These are phyloP conservation scores for Tiaroga cobitis DNA, from an alignment of 2,797 vertebrate species.

Conservation along the genomic window DNA sequence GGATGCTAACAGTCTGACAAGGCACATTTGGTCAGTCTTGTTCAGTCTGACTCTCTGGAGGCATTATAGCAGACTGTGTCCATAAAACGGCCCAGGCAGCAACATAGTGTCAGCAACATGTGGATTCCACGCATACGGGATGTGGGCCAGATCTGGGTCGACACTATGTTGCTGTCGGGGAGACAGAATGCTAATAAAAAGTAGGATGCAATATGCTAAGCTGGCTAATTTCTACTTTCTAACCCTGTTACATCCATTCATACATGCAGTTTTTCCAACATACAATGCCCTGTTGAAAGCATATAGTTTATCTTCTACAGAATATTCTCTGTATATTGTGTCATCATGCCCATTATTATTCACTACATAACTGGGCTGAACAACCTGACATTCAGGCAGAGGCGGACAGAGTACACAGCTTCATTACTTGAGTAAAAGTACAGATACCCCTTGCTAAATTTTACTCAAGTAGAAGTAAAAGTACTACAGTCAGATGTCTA, in stretches of 20 bases:
- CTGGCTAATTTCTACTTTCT: neutral
- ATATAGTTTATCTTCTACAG: neutral
- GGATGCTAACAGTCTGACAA: neutral
- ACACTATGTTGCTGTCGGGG: too few relatives aligned
- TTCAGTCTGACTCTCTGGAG: neutral
- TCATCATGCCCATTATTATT: neutral
- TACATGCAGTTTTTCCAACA: neutral
- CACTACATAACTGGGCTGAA: neutral
- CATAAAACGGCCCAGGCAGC: neutral
- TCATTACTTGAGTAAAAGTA: too few relatives aligned
- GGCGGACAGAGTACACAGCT: too few relatives aligned
- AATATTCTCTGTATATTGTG: neutral
- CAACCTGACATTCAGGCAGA: neutral
- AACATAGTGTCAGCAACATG: too few relatives aligned
- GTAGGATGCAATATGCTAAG: neutral
- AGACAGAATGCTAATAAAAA: neutral
- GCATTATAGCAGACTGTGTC: neutral
- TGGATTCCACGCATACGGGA: too few relatives aligned
- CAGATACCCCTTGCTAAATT: too few relatives aligned
- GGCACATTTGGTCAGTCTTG: constrained; percentile 3
- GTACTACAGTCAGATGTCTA: too few relatives aligned
- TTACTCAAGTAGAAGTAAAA: too few relatives aligned
- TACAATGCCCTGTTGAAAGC: neutral
- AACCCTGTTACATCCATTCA: neutral
- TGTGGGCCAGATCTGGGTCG: too few relatives aligned